Evolutionary conservation across 2,797 vertebrate genomes (phyloP).

Genomic region (Gymnoscopelus microlampas): DNA sequence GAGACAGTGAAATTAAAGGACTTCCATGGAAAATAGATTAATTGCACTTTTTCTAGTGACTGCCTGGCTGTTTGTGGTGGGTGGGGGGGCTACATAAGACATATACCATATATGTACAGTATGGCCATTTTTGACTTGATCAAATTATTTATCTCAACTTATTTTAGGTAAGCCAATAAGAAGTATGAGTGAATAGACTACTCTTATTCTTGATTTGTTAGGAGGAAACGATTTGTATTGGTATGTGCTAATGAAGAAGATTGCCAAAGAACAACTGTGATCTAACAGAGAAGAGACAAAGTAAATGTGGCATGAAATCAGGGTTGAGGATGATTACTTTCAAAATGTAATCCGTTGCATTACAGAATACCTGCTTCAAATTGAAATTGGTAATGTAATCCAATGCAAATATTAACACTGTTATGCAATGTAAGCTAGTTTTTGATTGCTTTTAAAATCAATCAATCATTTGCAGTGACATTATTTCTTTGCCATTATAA

Average conservation of each 20-base stretch:
- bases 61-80: neutral
- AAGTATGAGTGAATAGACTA: neutral
- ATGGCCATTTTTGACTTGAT: neutral
- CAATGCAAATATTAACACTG: neutral
- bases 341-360: conserved; percentile 7
- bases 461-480: neutral
- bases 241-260: conserved; percentile 46
- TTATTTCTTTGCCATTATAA: too few relatives aligned
- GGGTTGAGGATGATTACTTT: conserved; percentile 16
- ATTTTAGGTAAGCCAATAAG: conserved; percentile 26
- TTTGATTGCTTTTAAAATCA: conserved; percentile 19
- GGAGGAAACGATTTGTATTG: conserved; percentile 41
- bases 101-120: neutral
- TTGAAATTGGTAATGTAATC: neutral
- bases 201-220: conserved; percentile 41
- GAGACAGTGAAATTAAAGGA: conserved; percentile 8
- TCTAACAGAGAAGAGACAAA: conserved; percentile 40
- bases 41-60: conserved; percentile 39
- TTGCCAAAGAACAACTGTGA: conserved; percentile 71
- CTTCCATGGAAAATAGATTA: conserved; percentile 6
- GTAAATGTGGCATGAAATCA: conserved; percentile 24
- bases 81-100: too few relatives aligned
- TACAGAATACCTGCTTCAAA: conserved; percentile 17
- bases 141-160: neutral
- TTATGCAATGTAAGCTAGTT: conserved; percentile 17